A percentile compares a stretch with the other conserved stretches of the same genome.
phyloP scores from a whole-genome alignment of 2,888 invertebrate species.

The Drosophila siamana region DNA sequence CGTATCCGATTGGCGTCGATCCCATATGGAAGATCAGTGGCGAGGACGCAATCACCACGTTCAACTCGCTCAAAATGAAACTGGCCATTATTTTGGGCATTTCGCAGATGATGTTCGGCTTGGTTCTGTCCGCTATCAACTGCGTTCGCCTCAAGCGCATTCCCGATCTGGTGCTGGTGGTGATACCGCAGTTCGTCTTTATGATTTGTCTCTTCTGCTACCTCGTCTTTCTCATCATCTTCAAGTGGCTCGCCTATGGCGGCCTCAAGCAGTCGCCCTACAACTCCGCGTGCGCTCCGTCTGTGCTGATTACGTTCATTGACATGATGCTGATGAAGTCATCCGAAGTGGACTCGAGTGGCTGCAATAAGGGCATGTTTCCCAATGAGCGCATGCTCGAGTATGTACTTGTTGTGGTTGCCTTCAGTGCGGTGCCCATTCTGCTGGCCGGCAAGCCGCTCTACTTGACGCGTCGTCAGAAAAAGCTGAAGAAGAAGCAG shows the following conservation, averaged over 20 bases:
- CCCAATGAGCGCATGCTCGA: constrained; percentile 90
- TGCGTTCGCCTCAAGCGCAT: constrained; percentile 89
- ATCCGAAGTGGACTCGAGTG: constrained; percentile 67
- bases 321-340: constrained; percentile 90
- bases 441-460: constrained; percentile 97
- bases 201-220: constrained; percentile 94
- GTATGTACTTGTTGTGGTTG: constrained; percentile 90
- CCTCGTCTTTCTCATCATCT: constrained; percentile 94
- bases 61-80: constrained; percentile 98
- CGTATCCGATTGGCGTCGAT: constrained; percentile 93
- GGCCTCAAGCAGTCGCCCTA: constrained; percentile 83
- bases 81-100: constrained; percentile 97
- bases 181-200: constrained; percentile 95
- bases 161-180: constrained; percentile 91
- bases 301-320: constrained; percentile 91
- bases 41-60: constrained; percentile 94
- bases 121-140: constrained; percentile 91
- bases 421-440: constrained; percentile 93
- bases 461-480: constrained; percentile 87
- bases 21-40: constrained; percentile 90
- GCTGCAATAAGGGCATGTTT: constrained; percentile 88
- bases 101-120: constrained; percentile 96
- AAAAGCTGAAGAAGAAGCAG: constrained; percentile 16
- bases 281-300: constrained; percentile 88
- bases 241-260: constrained; percentile 93